These are phyloP conservation scores for Picus viridis DNA, from an alignment of 2,797 vertebrate species.

Conservation along the genomic window DNA sequence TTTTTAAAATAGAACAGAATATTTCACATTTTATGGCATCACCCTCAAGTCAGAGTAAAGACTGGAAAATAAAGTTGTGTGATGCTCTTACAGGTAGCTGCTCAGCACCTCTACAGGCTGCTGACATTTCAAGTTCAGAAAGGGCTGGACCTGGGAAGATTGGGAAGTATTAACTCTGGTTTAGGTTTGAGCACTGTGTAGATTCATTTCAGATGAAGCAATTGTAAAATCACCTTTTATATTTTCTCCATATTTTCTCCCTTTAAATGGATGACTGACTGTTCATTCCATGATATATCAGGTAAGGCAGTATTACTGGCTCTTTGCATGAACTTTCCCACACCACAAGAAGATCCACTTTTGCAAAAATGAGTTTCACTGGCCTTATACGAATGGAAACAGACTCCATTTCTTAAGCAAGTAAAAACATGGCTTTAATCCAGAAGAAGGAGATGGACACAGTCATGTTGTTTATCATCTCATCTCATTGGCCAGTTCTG, in stretches of 20 bases:
- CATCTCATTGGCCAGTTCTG: neutral
- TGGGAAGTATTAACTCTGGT: neutral
- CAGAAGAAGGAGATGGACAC: neutral
- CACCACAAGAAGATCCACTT: neutral
- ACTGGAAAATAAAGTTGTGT: neutral
- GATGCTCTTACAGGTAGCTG: neutral
- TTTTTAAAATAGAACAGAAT: slow-evolving; percentile 20
- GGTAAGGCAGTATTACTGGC: neutral
- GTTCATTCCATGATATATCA: neutral
- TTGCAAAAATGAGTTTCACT: neutral
- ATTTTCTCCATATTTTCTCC: neutral
- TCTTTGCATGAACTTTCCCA: neutral
- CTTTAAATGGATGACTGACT: neutral
- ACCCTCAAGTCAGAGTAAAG: neutral
- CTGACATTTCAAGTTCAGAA: neutral
- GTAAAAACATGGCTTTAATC: neutral
- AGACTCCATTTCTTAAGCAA: neutral
- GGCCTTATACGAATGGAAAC: neutral
- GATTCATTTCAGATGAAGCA: neutral
- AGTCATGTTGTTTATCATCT: neutral
- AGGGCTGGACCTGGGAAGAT: neutral
- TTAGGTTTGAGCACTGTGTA: neutral
- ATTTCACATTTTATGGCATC: neutral
- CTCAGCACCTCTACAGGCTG: neutral
- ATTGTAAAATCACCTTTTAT: neutral